Percentiles rank a stretch among this genome's conserved stretches.
Conservation (phyloP, 2,797 vertebrate species). For the Poeciliopsis turneri region DNA sequence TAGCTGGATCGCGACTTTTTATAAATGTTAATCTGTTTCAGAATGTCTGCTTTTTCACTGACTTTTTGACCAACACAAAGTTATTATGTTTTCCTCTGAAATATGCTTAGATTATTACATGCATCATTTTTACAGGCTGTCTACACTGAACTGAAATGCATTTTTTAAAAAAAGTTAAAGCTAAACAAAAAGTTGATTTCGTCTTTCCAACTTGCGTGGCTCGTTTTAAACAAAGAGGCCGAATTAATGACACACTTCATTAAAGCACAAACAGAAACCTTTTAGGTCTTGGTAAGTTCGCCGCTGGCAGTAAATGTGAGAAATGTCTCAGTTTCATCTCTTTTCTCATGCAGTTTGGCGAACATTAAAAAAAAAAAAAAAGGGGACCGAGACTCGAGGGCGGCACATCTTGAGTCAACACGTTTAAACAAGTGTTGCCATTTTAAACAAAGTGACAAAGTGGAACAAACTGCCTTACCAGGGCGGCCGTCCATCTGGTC, state of each 20-base stretch:
- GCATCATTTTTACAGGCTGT: background rate
- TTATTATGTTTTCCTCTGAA: background rate
- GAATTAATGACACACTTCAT: background rate
- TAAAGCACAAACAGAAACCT: accelerated
- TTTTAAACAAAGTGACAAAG: background rate
- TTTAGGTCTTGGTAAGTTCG: accelerated
- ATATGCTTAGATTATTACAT: background rate
- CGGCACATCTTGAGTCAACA: background rate
- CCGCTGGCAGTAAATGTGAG: accelerated
- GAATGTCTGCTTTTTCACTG: background rate
- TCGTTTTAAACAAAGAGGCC: background rate
- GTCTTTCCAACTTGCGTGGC: background rate
- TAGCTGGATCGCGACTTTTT: background rate
- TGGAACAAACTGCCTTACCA: slow-evolving; percentile 42
- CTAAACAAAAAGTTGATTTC: background rate
- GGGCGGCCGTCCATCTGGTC: slow-evolving; percentile 39
- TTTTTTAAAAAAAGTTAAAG: background rate
- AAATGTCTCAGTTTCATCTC: accelerated
- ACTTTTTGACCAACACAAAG: background rate
- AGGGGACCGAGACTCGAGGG: background rate
- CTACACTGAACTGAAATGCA: background rate
- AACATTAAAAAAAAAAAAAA: background rate
- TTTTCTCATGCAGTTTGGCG: slow-evolving; percentile 1
- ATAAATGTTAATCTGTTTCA: background rate
- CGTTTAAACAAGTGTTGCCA: background rate